A percentile compares a stretch with the other conserved stretches of the same genome.
phyloP scores from a whole-genome alignment of 2,797 vertebrate species.

The Malurus leucopterus region DNA sequence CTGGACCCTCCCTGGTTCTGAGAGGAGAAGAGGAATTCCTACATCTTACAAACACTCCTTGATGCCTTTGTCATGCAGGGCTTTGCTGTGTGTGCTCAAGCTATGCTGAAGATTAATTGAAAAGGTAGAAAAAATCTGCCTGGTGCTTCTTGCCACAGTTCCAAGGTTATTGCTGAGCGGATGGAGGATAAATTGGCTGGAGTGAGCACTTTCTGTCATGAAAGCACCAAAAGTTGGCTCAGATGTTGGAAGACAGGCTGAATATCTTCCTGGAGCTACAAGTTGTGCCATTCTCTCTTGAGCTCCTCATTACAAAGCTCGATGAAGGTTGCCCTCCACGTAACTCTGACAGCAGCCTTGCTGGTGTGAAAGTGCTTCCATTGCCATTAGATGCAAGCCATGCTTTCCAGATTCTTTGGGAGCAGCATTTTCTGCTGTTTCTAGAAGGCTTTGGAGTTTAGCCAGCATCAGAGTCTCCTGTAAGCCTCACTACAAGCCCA shows the following conservation, averaged over 20 bases:
- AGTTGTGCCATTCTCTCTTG: accelerated
- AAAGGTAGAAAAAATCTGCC: neutral
- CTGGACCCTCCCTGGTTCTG: neutral
- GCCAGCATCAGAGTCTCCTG: neutral
- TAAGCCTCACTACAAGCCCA: neutral
- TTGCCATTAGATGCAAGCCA: neutral
- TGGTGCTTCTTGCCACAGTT: neutral
- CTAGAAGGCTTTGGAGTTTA: neutral
- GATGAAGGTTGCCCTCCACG: accelerated
- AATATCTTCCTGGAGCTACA: neutral
- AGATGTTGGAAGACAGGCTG: neutral
- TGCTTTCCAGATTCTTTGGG: neutral
- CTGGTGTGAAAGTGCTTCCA: accelerated
- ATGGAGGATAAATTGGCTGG: neutral
- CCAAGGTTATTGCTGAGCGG: neutral
- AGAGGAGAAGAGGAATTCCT: neutral
- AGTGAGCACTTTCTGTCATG: neutral
- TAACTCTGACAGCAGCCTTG: neutral
- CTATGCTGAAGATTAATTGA: neutral
- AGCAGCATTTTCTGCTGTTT: neutral
- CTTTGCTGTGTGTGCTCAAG: neutral
- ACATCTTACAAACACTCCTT: neutral
- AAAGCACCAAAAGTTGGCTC: neutral
- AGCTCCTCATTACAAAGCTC: neutral
- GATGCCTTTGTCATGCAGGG: neutral